Evolutionary conservation across 2,113 vertebrate genomes (phyloP).

Genomic region (Anhinga anhinga): DNA sequence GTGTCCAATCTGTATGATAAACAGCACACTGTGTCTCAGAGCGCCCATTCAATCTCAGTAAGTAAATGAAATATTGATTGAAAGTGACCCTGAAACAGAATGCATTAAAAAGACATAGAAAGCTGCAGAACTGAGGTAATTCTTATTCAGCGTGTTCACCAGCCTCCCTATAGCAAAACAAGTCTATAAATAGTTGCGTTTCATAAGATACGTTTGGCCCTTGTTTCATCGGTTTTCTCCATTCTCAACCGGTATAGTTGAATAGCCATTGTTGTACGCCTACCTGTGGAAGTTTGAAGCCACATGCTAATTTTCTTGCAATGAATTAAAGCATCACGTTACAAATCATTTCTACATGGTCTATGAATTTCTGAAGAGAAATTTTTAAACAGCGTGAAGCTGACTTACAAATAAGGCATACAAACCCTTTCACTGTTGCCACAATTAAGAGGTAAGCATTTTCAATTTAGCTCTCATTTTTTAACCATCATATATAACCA

Average conservation of each 20-base stretch:
- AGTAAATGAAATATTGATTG: constrained; percentile 95
- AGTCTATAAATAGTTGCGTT: constrained; percentile 84
- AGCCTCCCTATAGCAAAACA: constrained; percentile 85
- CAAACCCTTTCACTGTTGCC: constrained; percentile 72
- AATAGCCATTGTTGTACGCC: constrained; percentile 75
- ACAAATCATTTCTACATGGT: constrained; percentile 78
- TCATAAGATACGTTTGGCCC: constrained; percentile 77
- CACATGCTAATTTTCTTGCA: constrained; percentile 74
- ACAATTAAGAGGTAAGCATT: constrained; percentile 73
- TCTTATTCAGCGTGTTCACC: constrained; percentile 85
- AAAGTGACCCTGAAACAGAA: constrained; percentile 93
- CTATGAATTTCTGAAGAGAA: constrained; percentile 73
- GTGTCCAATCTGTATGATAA: constrained; percentile 89
- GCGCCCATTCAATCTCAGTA: constrained; percentile 91
- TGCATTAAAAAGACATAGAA: constrained; percentile 90
- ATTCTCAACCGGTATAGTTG: constrained; percentile 71
- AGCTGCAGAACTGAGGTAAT: constrained; percentile 87
- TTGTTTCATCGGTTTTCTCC: constrained; percentile 76
- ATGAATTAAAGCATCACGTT: constrained; percentile 77
- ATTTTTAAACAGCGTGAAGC: constrained; percentile 80
- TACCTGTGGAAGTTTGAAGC: constrained; percentile 78
- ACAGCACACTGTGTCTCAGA: constrained; percentile 88
- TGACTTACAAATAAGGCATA: constrained; percentile 79
- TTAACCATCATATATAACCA: constrained; percentile 73
- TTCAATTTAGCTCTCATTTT: constrained; percentile 71